Base-by-base conservation (phyloP, 2,797 vertebrate genomes). In the Molossus molossus region DNA sequence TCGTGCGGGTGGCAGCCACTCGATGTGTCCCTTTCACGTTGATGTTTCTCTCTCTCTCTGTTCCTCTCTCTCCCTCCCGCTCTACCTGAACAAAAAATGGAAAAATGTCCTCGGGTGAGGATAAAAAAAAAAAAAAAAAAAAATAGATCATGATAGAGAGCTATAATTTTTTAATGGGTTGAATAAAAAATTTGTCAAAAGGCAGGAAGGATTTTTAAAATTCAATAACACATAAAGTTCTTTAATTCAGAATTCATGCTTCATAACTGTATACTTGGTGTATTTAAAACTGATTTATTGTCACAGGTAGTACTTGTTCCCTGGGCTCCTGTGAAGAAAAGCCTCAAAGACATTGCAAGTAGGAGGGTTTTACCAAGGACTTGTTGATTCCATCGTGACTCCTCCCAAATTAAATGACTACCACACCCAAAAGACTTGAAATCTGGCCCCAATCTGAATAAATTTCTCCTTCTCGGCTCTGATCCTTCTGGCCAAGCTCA, bases 91-190 rank as follows among this genome's bases (percentile, higher is more conserved):
- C n/a, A n/a, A n/a, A n/a, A n/a, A n/a, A n/a, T n/a, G n/a, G n/a
- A n/a, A n/a, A n/a, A n/a, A n/a, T n/a, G n/a, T n/a, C n/a, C n/a
- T n/a, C n/a, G n/a, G n/a, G n/a, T n/a, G n/a, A n/a, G n/a, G n/a
- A n/a, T n/a, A n/a, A n/a, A n/a, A n/a, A n/a, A n/a, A n/a, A n/a
- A n/a, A n/a, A n/a, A n/a, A n/a, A n/a, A n/a, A n/a, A 53, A 94
- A 96, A 90, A 90, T 6, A 92, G 73, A 40, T 60, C 33, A 67
- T 64, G 37, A 94, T 37, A 29, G 13, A 96, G 29, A 88, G 7
- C 17, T 73, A 8, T 1, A 69, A 53, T 67, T 92, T 76, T 81
- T 69, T 4, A 76, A 75, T 25, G 1, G 5, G 69, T 20, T 67
- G 11, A 55, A 64, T 45, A 20, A 93, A 81, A 96, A 60, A 27